Evolutionary conservation across 2,797 vertebrate species (phyloP).

Genomic region (Vultur gryphus): DNA sequence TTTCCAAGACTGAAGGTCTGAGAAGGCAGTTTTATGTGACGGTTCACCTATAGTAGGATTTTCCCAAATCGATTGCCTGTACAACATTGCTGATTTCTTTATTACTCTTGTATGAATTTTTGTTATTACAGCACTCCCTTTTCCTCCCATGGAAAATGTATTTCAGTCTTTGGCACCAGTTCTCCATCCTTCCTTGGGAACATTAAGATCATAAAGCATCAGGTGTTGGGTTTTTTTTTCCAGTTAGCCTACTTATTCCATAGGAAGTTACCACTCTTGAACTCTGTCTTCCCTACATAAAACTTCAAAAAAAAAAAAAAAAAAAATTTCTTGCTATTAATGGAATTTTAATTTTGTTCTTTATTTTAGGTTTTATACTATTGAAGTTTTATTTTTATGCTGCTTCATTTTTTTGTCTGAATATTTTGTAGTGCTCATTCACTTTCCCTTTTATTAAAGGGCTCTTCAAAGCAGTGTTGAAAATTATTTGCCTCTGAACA

Average conservation of each 20-base stretch:
- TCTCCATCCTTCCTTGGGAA: slow-evolving; percentile 36
- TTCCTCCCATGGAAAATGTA: slow-evolving; percentile 65
- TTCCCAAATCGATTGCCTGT: neutral
- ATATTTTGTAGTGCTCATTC: neutral
- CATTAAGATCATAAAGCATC: neutral
- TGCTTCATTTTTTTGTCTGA: neutral
- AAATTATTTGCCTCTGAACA: neutral
- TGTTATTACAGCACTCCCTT: slow-evolving; percentile 54
- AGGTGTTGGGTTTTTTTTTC: neutral
- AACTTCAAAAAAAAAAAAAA: neutral
- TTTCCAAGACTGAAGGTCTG: neutral
- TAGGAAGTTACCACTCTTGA: neutral
- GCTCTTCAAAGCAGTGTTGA: neutral
- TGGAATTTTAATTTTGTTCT: neutral
- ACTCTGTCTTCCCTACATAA: neutral
- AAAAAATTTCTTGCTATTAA: neutral
- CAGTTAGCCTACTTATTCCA: neutral
- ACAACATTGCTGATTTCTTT: slow-evolving; percentile 1
- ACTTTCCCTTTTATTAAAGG: neutral
- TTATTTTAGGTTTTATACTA: neutral
- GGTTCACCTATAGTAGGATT: neutral
- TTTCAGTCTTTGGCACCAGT: slow-evolving; percentile 57
- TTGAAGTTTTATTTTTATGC: neutral
- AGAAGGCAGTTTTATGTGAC: neutral
- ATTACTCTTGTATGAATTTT: slow-evolving; percentile 6